Evolutionary conservation across 2,113 vertebrate species (phyloP).

Genomic region (Peromyscus californicus): DNA sequence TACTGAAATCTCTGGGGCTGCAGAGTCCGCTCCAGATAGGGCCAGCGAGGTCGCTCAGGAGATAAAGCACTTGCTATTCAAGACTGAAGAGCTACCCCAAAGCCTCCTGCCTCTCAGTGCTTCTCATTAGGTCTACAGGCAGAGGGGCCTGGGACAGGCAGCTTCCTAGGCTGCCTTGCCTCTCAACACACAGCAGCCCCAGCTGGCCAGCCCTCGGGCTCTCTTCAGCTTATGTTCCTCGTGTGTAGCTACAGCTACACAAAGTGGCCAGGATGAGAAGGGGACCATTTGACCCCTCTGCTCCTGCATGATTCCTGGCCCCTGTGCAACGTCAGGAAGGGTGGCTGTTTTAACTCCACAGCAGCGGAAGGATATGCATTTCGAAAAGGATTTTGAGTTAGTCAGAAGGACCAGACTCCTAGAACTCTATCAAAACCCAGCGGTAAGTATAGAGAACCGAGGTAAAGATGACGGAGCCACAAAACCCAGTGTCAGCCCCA

Average conservation of each 20-base stretch:
- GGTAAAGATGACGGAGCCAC: not conserved
- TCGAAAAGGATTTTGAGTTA: conserved; percentile 50
- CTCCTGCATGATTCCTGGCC: not conserved
- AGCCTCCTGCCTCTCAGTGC: not conserved
- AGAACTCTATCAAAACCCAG: not conserved
- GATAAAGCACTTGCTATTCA: not conserved
- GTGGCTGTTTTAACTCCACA: conserved; percentile 36
- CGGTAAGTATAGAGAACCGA: not conserved
- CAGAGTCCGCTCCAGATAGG: not conserved
- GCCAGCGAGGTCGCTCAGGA: not conserved
- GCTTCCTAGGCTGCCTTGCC: not conserved
- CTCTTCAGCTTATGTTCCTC: not conserved
- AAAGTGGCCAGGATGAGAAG: not conserved
- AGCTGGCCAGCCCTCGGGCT: rapidly evolving
- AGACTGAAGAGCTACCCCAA: not conserved
- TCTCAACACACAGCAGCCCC: not conserved
- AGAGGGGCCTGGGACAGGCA: not conserved
- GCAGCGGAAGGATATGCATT: not conserved
- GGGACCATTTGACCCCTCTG: not conserved
- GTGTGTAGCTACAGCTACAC: not conserved
- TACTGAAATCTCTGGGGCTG: not conserved
- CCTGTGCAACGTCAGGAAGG: not conserved
- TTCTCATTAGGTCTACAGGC: not conserved
- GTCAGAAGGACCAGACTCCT: not conserved
- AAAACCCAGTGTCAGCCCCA: not conserved